Evolutionary conservation across 2,888 invertebrate species (phyloP).

Genomic region (Cephus runcator): DNA sequence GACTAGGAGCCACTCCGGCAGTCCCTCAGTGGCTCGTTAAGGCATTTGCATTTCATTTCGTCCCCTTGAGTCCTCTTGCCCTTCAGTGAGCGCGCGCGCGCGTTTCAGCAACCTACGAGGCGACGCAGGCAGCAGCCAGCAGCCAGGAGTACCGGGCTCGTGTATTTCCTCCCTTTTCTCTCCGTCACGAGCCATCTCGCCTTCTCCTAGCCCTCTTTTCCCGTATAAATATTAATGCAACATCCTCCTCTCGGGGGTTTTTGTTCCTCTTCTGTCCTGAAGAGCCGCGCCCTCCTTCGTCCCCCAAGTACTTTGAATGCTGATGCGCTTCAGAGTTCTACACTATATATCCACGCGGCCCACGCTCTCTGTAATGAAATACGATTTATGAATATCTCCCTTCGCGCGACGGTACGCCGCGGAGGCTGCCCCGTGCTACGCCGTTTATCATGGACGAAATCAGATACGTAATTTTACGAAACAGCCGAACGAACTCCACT

Average conservation of each 20-base stretch:
- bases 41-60: conserved; percentile 66
- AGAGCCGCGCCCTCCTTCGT: conserved; percentile 40
- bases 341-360: conserved; percentile 32
- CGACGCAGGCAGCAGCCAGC: not conserved
- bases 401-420: conserved; percentile 17
- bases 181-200: conserved; percentile 40
- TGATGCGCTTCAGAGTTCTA: conserved; percentile 58
- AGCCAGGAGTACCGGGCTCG: not conserved
- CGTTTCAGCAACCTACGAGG: not conserved
- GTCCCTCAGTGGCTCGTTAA: conserved; percentile 66
- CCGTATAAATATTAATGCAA: conserved; percentile 66
- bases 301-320: conserved; percentile 63
- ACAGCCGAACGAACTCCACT: not conserved
- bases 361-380: conserved; percentile 54
- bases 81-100: conserved; percentile 5
- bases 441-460: conserved; percentile 36
- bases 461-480: conserved; percentile 21
- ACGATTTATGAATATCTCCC: conserved; percentile 55
- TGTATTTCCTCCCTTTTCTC: conserved; percentile 17
- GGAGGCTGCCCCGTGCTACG: conserved; percentile 31
- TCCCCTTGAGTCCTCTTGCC: conserved; percentile 26
- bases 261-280: conserved; percentile 56
- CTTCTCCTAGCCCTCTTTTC: conserved; percentile 47
- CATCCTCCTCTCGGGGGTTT: conserved; percentile 64
- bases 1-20: conserved; percentile 54